These are phyloP conservation scores for Toxotes jaculatrix DNA, from an alignment of 2,113 vertebrate species.

Conservation along the genomic window DNA sequence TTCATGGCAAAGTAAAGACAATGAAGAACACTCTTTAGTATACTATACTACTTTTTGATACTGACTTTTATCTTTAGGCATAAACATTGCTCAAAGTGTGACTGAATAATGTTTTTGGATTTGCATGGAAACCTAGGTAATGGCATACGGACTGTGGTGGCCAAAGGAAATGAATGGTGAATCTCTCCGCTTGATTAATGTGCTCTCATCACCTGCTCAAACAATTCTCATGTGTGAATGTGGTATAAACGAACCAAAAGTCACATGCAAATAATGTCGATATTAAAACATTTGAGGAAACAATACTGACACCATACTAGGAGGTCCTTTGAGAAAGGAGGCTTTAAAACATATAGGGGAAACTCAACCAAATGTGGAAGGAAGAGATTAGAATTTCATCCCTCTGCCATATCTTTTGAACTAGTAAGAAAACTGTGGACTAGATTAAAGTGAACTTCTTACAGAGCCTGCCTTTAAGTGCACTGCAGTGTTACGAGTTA, in stretches of 20 bases:
- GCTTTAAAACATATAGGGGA: not conserved
- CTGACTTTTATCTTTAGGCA: not conserved
- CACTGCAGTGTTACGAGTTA: conserved; percentile 40
- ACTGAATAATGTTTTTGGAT: not conserved
- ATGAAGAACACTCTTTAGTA: not conserved
- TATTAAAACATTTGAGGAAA: conserved; percentile 9
- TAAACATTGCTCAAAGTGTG: not conserved
- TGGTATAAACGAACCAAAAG: not conserved
- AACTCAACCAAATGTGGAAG: not conserved
- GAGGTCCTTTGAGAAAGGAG: not conserved
- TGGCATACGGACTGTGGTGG: not conserved
- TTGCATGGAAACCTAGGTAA: not conserved
- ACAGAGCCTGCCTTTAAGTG: conserved; percentile 26
- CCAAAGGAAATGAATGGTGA: not conserved
- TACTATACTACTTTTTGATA: too few species aligned
- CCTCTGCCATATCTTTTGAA: conserved; percentile 11
- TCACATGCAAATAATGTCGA: not conserved
- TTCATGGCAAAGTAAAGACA: not conserved
- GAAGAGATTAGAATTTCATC: conserved; percentile 34
- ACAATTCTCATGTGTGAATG: not conserved
- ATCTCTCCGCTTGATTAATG: not conserved
- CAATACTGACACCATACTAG: not conserved
- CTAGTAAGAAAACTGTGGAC: conserved; percentile 13
- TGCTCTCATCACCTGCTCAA: not conserved
- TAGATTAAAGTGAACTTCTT: conserved; percentile 44